Evolutionary conservation across 2,888 invertebrate species (phyloP), one percentile per base, ranked within the genome.

Genomic region (Busseola fusca): DNA sequence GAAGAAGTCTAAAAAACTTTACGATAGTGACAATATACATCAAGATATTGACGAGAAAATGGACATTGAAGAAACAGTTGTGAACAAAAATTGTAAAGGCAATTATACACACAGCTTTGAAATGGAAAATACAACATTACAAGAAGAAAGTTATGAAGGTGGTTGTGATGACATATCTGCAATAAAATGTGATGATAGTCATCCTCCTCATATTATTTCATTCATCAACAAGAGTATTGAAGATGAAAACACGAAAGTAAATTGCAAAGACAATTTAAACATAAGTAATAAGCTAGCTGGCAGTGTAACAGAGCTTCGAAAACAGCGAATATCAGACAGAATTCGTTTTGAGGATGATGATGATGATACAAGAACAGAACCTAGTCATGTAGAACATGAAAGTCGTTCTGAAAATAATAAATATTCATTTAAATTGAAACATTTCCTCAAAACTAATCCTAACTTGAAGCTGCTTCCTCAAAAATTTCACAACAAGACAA

Each of bases 281-380:
- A 69, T 69, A 58, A 72, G 27, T 25, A 64, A 56, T 30, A 69
- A 74, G 16, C 30, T n/a, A 10, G 54, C 48, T 34, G 45, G 16
- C 21, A 68, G 16, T 57, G 16, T 52, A 56, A 57, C 57, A 27
- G 67, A 54, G 30, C 64, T 62, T 57, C 84, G 71, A 76, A 74
- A 72, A 60, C 74, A 80, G 54, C 89, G 84, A 78, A 86, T 93
- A 76, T 90, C 91, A 52, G 93, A 93, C 50, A 89, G 90, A 75
- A 85, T 93, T 70, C 83, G 65, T 64, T 93, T 92, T 90, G 94
- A 94, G 85, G 92, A 93, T 66, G 91, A 91, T 42, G 85, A 83
- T 14, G 75, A 83, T 64, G 65, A 75, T 30, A 60, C 62, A 42
- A 57, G 58, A 5, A 64, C 48, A 52, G 78, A 71, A 21, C 25